Conservation (phyloP, 2,113 vertebrate species). For the Zingel zingel region DNA sequence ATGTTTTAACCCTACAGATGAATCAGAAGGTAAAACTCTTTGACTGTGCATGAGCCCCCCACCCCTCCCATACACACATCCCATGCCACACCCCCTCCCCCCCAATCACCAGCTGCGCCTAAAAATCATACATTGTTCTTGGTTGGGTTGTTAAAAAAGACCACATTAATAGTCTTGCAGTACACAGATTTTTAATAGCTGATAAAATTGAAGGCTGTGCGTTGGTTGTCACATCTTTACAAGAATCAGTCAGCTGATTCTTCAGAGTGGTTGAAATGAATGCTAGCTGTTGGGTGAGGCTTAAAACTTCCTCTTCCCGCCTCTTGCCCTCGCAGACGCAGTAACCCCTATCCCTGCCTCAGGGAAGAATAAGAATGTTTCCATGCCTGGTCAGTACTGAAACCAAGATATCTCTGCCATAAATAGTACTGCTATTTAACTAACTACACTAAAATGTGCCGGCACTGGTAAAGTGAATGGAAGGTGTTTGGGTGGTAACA, state of each 20-base stretch:
- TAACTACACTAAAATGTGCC: constrained; percentile 63
- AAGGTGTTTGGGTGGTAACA: constrained; percentile 45
- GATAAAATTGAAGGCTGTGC: constrained; percentile 12
- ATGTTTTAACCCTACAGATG: constrained; percentile 92
- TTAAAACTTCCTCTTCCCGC: constrained; percentile 39
- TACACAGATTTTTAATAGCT: background rate
- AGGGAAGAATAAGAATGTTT: constrained; percentile 68
- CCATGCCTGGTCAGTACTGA: constrained; percentile 72
- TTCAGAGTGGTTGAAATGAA: constrained; percentile 31
- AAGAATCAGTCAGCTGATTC: constrained; percentile 27
- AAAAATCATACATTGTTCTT: constrained; percentile 21
- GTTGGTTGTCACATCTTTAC: constrained; percentile 21
- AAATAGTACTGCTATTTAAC: constrained; percentile 30
- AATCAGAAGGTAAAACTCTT: constrained; percentile 97
- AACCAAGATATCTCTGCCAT: constrained; percentile 13
- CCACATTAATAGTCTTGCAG: constrained; percentile 13
- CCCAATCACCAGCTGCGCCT: constrained; percentile 46
- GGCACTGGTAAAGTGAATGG: background rate
- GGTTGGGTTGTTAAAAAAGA: constrained; percentile 31
- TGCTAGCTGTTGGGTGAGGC: constrained; percentile 38
- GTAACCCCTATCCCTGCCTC: constrained; percentile 53
- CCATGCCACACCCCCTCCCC: background rate
- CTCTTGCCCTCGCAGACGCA: constrained; percentile 57
- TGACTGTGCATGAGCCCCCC: constrained; percentile 76
- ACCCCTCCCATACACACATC: background rate